A percentile compares a stretch with the other conserved stretches of the same genome.
Conservation (phyloP, 1,140 invertebrate species). For the Sycobia sp. region DNA sequence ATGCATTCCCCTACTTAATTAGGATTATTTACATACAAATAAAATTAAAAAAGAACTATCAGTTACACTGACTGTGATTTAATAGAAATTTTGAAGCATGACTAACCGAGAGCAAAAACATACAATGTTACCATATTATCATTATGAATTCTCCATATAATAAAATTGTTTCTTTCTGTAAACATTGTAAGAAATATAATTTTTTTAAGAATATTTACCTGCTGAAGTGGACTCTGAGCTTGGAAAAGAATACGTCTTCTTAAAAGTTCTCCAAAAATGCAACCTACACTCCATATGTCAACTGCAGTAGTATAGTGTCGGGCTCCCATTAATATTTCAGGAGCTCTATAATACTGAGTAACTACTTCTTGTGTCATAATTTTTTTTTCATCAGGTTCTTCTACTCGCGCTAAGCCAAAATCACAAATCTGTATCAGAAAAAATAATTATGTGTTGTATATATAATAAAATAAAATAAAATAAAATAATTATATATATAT, state of each 20-base stretch:
- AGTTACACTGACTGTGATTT: no score
- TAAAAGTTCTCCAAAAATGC: slow-evolving; percentile 97
- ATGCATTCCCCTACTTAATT: no score
- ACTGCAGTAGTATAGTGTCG: slow-evolving; percentile 96
- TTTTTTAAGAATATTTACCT: slow-evolving; percentile 64
- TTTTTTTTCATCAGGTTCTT: slow-evolving; percentile 88
- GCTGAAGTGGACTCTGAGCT: slow-evolving; percentile 91
- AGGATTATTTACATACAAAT: no score
- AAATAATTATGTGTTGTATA: no score
- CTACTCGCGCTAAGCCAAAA: slow-evolving; percentile 92
- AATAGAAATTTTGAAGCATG: no score
- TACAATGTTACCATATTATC: no score
- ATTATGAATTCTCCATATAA: no score
- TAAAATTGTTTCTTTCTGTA: no score
- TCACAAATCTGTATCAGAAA: slow-evolving; percentile 97
- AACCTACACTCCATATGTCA: slow-evolving; percentile 99
- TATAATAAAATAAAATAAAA: slow-evolving; percentile 18
- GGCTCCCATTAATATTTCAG: slow-evolving; percentile 97
- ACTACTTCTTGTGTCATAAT: slow-evolving; percentile 99
- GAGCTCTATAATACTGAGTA: slow-evolving; percentile 98
- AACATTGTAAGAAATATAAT: no score
- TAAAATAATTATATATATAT: neutral
- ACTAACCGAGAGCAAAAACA: no score
- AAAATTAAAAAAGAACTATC: no score
- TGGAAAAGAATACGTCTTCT: slow-evolving; percentile 96